Percentiles rank a stretch among this genome's conserved stretches.
phyloP scores from a whole-genome alignment of 2,113 vertebrate genomes.

The Macrotis lagotis region DNA sequence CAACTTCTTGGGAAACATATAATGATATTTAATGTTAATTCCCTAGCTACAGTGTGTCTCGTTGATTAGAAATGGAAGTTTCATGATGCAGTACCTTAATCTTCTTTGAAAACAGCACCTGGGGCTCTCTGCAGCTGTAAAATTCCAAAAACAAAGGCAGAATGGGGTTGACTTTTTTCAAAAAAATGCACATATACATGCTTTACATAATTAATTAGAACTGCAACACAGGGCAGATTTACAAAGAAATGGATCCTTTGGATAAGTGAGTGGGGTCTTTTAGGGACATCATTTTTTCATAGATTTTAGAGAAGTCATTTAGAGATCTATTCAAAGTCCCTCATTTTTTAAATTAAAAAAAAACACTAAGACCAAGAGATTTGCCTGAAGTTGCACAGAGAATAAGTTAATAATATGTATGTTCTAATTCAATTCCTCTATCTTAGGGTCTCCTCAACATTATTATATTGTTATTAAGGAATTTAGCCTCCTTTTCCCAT shows the following conservation, averaged over 20 bases:
- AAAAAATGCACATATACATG: slow-evolving; percentile 44
- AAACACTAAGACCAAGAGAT: neutral
- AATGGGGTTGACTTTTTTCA: neutral
- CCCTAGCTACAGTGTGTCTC: slow-evolving; percentile 61
- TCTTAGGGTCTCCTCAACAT: neutral
- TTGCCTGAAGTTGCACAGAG: neutral
- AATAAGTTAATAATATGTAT: neutral
- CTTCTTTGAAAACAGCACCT: slow-evolving; percentile 62
- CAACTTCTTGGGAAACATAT: slow-evolving; percentile 66
- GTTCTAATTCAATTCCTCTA: neutral
- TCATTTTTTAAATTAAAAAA: neutral
- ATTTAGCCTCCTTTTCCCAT: neutral
- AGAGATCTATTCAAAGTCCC: neutral
- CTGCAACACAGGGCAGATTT: slow-evolving; percentile 27
- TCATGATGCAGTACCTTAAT: slow-evolving; percentile 63
- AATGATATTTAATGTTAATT: slow-evolving; percentile 76
- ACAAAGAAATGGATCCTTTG: slow-evolving; percentile 44
- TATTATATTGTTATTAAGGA: neutral
- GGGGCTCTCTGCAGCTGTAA: slow-evolving; percentile 45
- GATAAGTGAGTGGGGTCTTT: slow-evolving; percentile 33
- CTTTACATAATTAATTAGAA: slow-evolving; percentile 57
- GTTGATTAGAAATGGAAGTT: slow-evolving; percentile 70
- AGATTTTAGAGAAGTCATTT: neutral
- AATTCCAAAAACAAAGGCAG: slow-evolving; percentile 63
- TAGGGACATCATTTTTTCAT: neutral